Base-by-base conservation (phyloP, 2,888 invertebrate genomes). In the Scaptomyza cyrtandrae region DNA sequence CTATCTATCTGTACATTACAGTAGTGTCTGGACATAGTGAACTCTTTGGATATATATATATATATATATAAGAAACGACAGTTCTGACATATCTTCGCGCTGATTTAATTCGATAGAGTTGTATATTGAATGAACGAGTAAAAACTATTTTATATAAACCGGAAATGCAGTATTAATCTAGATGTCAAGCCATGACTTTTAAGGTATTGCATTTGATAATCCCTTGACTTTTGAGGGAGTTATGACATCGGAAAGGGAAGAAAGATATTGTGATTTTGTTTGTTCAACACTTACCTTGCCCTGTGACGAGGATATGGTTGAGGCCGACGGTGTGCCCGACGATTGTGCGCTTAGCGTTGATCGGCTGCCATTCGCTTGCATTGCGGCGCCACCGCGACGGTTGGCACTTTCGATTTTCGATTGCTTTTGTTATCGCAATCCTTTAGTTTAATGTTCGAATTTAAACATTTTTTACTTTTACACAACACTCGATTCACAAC, bases 241-340 rank as follows among this genome's bases (percentile, higher is more conserved):
- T 24, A 24, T 24, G 24, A 2, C 3, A 4, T 24, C 5, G 24
- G 24, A 24, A 24, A 24, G 3, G n/a, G n/a, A n/a, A n/a, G n/a
- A n/a, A n/a, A n/a, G n/a, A n/a, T n/a, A n/a, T n/a, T n/a, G n/a
- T n/a, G n/a, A n/a, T n/a, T n/a, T n/a, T n/a, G n/a, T n/a, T n/a
- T n/a, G n/a, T n/a, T n/a, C 35, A 35, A 35, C 19, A 73, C 91
- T 89, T 70, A 90, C 90, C 89, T 90, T 90, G 65, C 91, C 91
- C 80, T 83, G 83, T 45, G 90, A 91, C 65, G 90, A 90, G 73
- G 90, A 90, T 76, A 90, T 89, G 53, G 90, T 90, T 71, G 90
- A 90, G 74, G 90, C 90, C 71, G 90, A 90, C 69, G 91, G 91
- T 77, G 91, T 90, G 77, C 90, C 91, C 78, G 90, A 90, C 80